These are phyloP conservation scores for Latrodectus geometricus DNA, from an alignment of 1,140 invertebrate species.

Conservation along the genomic window DNA sequence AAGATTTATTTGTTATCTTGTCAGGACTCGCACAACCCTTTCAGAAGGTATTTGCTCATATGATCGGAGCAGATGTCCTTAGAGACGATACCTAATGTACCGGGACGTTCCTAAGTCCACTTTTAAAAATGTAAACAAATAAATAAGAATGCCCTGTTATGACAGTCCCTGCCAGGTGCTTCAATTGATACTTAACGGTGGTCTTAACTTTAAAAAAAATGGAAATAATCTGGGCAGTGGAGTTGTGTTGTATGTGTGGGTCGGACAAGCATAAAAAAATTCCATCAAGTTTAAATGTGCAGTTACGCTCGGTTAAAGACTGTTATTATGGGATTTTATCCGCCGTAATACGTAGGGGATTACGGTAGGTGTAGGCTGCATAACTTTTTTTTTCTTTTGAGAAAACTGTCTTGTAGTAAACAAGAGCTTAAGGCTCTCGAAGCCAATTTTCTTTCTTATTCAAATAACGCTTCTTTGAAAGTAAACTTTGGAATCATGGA, in stretches of 20 bases:
- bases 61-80: background rate
- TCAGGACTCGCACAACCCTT: background rate
- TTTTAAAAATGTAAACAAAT: background rate
- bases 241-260: no score
- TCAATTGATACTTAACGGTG: background rate
- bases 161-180: background rate
- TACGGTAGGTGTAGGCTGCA: background rate
- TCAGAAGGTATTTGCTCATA: background rate
- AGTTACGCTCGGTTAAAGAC: no score
- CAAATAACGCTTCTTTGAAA: no score
- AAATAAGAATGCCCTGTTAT: background rate
- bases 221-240: no score
- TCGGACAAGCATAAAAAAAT: no score
- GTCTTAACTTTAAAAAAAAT: background rate
- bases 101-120: background rate
- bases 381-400: background rate
- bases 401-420: no score
- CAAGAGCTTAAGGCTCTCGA: no score
- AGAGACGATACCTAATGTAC: background rate
- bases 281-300: no score
- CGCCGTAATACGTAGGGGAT: background rate
- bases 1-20: constrained; percentile 2
- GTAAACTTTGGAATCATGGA: no score
- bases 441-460: no score
- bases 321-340: no score